Percentiles rank a stretch among this genome's conserved stretches.
phyloP scores from a whole-genome alignment of 2,113 vertebrate species.

The Saccopteryx leptura region DNA sequence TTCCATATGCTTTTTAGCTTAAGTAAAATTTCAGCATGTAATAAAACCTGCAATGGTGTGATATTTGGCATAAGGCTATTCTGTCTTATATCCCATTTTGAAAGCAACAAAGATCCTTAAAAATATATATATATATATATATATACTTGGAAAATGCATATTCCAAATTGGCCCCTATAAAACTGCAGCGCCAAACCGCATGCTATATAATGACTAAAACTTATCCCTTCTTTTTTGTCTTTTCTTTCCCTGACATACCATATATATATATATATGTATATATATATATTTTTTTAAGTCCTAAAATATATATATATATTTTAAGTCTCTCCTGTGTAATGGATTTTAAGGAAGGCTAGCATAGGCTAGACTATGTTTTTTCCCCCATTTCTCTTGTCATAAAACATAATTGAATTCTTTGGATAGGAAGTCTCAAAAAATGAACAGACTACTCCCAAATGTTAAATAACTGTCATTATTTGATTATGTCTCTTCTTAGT shows the following conservation, averaged over 20 bases:
- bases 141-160: neutral
- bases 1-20: slow-evolving; percentile 33
- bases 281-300: no score
- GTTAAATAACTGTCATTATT: neutral
- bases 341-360: slow-evolving; percentile 1
- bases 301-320: neutral
- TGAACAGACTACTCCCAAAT: neutral
- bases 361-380: neutral
- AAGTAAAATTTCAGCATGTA: slow-evolving; percentile 6
- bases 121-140: neutral
- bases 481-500: neutral
- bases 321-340: neutral
- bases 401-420: slow-evolving; percentile 25
- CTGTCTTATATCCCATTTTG: neutral
- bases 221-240: neutral
- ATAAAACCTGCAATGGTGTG: neutral
- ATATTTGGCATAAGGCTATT: slow-evolving; percentile 32
- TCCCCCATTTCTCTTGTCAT: neutral
- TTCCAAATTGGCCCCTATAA: neutral
- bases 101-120: neutral
- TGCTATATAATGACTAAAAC: neutral
- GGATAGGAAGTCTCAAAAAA: slow-evolving; percentile 2
- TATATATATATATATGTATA: neutral
- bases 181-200: neutral
- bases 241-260: neutral